Base-by-base conservation (phyloP, 2,888 invertebrate genomes). In the Tholera decimalis region DNA sequence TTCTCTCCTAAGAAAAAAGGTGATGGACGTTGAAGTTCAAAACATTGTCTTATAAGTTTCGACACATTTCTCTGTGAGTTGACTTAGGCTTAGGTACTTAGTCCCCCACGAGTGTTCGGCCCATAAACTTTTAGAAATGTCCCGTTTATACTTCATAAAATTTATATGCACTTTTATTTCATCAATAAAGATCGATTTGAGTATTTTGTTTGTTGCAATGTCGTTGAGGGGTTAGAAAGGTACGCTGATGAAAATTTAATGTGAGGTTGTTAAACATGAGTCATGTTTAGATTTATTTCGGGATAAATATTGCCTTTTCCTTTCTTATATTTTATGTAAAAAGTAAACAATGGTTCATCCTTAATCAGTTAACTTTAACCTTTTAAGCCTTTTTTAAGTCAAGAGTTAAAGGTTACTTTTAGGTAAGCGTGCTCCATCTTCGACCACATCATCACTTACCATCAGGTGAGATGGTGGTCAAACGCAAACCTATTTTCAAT, bases 111-210 rank as follows among this genome's bases (percentile, higher is more conserved):
- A 91, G 88, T 88, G 89, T 84, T 85, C 86, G 87, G 87, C 83
- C 83, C 93, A 94, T 94, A 94, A 94, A 94, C 87, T 91, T 85
- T 85, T 80, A 88, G 90, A 91, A 91, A 93, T 90, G 90, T 85
- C 86, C 85, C 91, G 90, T 94, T 95, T 92, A 93, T 93, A 93
- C 93, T 90, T 91, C 94, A 95, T 95, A 94, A 94, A 94, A 89
- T 94, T 94, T 94, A 94, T 93, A 94, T 93, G 92, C 94, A 93
- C 87, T 94, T 94, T 94, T 93, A 94, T 94, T 91, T 79, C 88
- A 80, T 87, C 92, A 88, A 93, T 94, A 94, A 95, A 94, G 85
- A 92, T 93, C 91, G 92, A 93, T 93, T 90, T 91, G 89, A 91
- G 91, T 91, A 91, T 89, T 88, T 89, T 89, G 91, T 92, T 87